These are phyloP conservation scores for Zelostemma sp. DNA, from an alignment of 1,140 invertebrate species.

Conservation along the genomic window DNA sequence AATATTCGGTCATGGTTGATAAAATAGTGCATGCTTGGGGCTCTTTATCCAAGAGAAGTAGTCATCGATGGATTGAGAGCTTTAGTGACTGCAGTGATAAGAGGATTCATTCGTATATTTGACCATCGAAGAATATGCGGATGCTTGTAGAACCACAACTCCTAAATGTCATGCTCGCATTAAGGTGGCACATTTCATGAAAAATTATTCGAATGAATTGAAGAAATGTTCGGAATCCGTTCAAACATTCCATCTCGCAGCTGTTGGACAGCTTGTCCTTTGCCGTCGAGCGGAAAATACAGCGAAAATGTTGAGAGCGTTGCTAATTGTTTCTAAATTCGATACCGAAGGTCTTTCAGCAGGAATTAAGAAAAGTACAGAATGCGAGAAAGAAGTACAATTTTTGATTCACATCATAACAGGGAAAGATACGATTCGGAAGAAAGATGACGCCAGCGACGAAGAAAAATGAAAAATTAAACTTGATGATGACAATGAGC, in stretches of 20 bases:
- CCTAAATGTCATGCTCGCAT: conserved; percentile 20
- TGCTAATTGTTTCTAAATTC: not conserved
- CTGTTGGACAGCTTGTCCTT: not conserved
- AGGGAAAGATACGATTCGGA: not conserved
- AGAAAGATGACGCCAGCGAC: not conserved
- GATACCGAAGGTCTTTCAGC: not conserved
- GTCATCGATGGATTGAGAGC: conserved; percentile 23
- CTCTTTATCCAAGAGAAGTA: conserved; percentile 34
- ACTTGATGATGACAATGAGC: not conserved
- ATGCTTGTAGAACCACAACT: conserved; percentile 12
- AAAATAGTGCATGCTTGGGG: conserved; percentile 12
- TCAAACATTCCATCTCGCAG: not conserved
- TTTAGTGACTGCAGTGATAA: conserved; percentile 23
- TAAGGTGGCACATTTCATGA: conserved; percentile 16
- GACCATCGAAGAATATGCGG: conserved; percentile 26
- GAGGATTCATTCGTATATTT: conserved; percentile 20
- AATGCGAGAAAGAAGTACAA: not conserved
- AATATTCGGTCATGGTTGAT: not conserved
- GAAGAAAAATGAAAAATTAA: not conserved
- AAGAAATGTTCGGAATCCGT: not conserved
- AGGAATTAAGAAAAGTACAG: not conserved
- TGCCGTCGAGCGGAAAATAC: too few species aligned
- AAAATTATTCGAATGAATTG: conserved; percentile 12
- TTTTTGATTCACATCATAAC: not conserved
- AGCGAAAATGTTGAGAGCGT: not conserved